Conservation (phyloP, 2,113 vertebrate genomes). For the Seriola rivoliana region DNA sequence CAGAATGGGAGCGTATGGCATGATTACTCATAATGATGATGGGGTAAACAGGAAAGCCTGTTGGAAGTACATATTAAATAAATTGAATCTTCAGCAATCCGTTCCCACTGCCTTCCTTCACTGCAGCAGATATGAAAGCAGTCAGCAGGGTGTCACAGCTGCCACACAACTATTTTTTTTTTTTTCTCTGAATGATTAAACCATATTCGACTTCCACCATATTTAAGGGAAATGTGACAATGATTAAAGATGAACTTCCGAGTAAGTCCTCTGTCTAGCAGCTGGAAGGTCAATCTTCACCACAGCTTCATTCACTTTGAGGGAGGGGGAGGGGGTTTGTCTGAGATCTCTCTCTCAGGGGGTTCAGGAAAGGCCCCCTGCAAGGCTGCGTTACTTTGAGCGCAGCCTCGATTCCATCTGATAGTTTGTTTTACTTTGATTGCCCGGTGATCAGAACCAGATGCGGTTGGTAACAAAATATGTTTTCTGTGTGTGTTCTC, state of each 20-base stretch:
- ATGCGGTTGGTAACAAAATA: constrained; percentile 62
- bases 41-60: constrained; percentile 20
- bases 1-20: not conserved
- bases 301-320: constrained; percentile 33
- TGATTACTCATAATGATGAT: constrained; percentile 13
- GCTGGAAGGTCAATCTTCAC: constrained; percentile 17
- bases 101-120: constrained; percentile 6
- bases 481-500: constrained; percentile 69
- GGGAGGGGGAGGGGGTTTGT: not conserved
- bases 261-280: constrained; percentile 10
- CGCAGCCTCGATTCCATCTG: constrained; percentile 39
- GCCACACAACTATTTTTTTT: not conserved
- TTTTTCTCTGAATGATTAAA: not conserved
- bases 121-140: constrained; percentile 5
- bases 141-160: constrained; percentile 6
- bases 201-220: constrained; percentile 14
- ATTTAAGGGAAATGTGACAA: constrained; percentile 30
- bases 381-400: constrained; percentile 37
- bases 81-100: not conserved
- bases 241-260: constrained; percentile 35
- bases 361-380: constrained; percentile 49
- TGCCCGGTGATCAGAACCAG: constrained; percentile 63
- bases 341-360: not conserved
- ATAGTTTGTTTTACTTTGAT: constrained; percentile 66
- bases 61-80: constrained; percentile 24